Evolutionary conservation across 2,797 vertebrate genomes (phyloP).

Genomic region (Sciurus vulgaris): DNA sequence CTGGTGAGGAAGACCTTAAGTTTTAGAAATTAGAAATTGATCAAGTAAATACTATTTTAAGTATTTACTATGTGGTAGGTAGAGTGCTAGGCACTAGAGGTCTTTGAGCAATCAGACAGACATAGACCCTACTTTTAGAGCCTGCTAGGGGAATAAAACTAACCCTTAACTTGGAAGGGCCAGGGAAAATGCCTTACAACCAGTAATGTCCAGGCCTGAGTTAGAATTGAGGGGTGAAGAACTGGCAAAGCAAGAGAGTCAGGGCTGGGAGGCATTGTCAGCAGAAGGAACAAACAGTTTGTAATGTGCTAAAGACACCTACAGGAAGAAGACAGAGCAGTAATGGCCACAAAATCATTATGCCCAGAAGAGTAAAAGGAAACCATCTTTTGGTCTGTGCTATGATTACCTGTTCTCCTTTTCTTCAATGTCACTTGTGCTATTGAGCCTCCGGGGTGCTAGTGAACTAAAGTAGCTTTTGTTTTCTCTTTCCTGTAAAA

Average conservation of each 20-base stretch:
- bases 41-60: neutral
- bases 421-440: slow-evolving; percentile 86
- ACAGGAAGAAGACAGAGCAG: neutral
- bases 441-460: slow-evolving; percentile 86
- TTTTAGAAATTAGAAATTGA: neutral
- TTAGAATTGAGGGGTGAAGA: neutral
- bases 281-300: neutral
- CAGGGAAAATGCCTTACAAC: neutral
- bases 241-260: neutral
- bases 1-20: neutral
- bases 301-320: neutral
- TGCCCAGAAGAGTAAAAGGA: neutral
- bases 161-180: neutral
- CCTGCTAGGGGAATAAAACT: neutral
- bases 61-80: neutral
- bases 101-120: neutral
- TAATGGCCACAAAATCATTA: neutral
- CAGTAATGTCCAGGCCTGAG: neutral
- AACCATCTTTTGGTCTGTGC: neutral
- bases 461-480: slow-evolving; percentile 87
- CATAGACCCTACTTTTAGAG: neutral
- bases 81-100: neutral
- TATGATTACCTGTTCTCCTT: slow-evolving; percentile 90
- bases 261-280: neutral
- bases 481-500: slow-evolving; percentile 89